phyloP scores from a whole-genome alignment of 2,797 vertebrate species.

The Poecile montanus region DNA sequence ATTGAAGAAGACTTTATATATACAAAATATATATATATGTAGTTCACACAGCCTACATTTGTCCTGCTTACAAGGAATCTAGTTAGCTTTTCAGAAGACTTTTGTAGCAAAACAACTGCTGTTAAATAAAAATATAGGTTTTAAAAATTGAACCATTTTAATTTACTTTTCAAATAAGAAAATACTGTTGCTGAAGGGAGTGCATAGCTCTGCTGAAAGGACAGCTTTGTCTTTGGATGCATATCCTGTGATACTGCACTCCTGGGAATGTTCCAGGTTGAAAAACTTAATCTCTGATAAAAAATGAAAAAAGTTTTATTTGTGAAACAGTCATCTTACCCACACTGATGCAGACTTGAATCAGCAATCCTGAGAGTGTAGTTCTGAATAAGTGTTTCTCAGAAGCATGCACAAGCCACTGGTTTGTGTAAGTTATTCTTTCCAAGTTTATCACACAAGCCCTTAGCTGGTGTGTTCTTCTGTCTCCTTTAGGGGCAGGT shows the following conservation, averaged over 20 bases:
- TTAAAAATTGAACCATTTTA: background rate
- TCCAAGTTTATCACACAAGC: background rate
- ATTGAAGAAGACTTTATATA: background rate
- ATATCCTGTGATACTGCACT: background rate
- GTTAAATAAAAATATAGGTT: background rate
- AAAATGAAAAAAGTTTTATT: background rate
- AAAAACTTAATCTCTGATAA: background rate
- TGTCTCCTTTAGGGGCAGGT: background rate
- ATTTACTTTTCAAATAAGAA: background rate
- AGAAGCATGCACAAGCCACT: accelerated
- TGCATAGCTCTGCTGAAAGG: background rate
- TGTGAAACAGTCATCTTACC: background rate
- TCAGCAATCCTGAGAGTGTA: background rate
- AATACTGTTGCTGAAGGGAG: background rate
- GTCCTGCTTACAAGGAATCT: background rate
- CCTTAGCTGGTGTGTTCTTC: background rate
- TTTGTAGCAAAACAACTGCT: background rate
- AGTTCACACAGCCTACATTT: background rate
- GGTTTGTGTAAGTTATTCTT: background rate
- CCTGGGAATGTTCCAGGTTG: background rate
- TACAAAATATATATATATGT: background rate
- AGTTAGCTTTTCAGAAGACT: background rate
- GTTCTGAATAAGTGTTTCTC: background rate
- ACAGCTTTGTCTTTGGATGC: background rate
- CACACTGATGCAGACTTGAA: background rate